Conservation (phyloP, 2,797 vertebrate genomes). For the Neopelma chrysocephalum region DNA sequence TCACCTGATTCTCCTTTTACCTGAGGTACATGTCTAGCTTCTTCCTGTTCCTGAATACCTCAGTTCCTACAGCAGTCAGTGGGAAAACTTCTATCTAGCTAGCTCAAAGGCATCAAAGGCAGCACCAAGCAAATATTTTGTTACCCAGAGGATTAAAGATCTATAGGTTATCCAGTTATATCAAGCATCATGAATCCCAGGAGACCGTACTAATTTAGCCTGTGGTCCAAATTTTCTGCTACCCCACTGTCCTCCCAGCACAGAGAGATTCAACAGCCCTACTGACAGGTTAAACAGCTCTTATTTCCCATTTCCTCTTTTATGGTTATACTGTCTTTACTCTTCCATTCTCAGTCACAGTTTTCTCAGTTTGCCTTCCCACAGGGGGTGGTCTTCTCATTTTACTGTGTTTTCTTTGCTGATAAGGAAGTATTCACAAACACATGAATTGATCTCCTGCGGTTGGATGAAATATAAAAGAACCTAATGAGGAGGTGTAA, state of each 20-base stretch:
- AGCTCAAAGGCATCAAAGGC: neutral
- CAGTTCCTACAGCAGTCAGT: neutral
- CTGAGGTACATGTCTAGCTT: neutral
- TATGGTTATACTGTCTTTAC: neutral
- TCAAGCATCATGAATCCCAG: neutral
- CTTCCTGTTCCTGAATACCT: neutral
- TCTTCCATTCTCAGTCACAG: neutral
- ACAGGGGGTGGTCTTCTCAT: rapidly evolving
- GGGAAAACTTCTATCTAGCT: neutral
- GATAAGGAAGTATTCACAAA: neutral
- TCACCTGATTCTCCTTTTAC: neutral
- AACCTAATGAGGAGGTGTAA: neutral
- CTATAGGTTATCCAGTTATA: neutral
- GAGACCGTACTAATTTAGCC: neutral
- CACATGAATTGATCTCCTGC: neutral
- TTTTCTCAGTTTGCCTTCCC: neutral
- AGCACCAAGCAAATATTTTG: neutral
- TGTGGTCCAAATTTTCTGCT: neutral
- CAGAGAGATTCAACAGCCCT: neutral
- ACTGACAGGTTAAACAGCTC: neutral
- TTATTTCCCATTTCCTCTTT: neutral
- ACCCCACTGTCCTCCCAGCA: rapidly evolving
- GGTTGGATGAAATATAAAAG: neutral
- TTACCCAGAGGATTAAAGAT: neutral
- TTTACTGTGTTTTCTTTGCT: neutral